A percentile compares a stretch with the other conserved stretches of the same genome.
phyloP scores from a whole-genome alignment of 2,888 invertebrate genomes.

The Ctenicera cuprea region DNA sequence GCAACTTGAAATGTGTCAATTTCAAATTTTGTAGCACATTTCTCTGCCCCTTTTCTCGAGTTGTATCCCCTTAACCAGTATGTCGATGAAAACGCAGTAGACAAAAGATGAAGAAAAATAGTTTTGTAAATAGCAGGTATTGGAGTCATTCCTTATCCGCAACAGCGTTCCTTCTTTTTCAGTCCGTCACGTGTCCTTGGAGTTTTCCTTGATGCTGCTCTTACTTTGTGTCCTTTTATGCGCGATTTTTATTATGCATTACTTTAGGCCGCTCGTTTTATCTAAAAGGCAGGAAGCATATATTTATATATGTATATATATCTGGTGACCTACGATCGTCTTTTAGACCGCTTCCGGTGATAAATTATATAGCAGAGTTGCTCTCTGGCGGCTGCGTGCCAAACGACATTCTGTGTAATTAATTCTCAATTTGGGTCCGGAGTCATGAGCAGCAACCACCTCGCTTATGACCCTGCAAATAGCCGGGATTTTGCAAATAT shows the following conservation, averaged over 20 bases:
- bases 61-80: constrained; percentile 15
- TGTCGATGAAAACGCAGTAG: constrained; percentile 27
- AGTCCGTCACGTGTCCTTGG: not conserved
- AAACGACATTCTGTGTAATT: constrained; percentile 61
- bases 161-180: constrained; percentile 6
- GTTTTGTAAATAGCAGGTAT: constrained; percentile 31
- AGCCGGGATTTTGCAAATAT: constrained; percentile 40
- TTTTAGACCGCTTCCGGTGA: constrained; percentile 58
- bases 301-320: no score
- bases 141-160: constrained; percentile 22
- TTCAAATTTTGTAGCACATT: constrained; percentile 24
- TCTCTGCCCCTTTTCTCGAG: not conserved
- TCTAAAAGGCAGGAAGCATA: constrained; percentile 48
- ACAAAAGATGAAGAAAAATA: constrained; percentile 34
- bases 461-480: constrained; percentile 46
- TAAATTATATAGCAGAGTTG: constrained; percentile 58
- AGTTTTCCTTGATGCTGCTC: not conserved
- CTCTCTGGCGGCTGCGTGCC: constrained; percentile 57
- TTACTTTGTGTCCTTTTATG: constrained; percentile 27
- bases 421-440: constrained; percentile 59
- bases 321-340: constrained; percentile 55
- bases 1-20: constrained; percentile 12
- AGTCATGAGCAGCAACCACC: constrained; percentile 52
- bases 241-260: constrained; percentile 47
- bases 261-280: constrained; percentile 46